Base-by-base conservation (phyloP, 1,140 invertebrate species). In the Zaprionus africanus region DNA sequence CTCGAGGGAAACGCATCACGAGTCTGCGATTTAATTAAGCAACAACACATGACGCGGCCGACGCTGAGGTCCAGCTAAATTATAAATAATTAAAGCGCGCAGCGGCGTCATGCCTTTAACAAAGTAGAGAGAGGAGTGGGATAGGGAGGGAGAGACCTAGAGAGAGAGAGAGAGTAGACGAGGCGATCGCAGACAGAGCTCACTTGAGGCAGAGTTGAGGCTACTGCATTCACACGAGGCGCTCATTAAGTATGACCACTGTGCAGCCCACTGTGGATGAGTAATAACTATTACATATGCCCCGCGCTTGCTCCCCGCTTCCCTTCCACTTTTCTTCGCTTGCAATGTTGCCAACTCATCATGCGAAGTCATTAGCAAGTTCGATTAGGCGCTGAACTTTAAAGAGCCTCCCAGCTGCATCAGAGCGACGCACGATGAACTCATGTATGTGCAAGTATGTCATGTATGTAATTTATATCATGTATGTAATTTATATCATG, bases 51-150 rank as follows among this genome's bases (percentile, higher is more conserved):
- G 70, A 68, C 28, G 51, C 62, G 31, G 24, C 22, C n/a, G 12
- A 0, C 46, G 6, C 53, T 49, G 19, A 22, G 11, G 4, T 22
- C 46, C 46, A 49, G 46, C 59, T 54, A 26, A 56, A 75, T 58
- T 28, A 57, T 68, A 69, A 79, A 64, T 68, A 79, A 86, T 86
- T 79, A 72, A 67, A 49, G 56, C 22, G 22, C 22, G 22, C 22
- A 22, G 22, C 24, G 43, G 13, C 36, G 36, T 38, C 36, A 5
- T 34, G 31, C 31, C 9, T 34, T 38, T 13, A 7, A 38, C n/a
- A 2, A 7, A 7, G 15, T 7, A 3, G n/a, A 4, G 41, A 46
- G n/a, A 43, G 41, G 38, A 3, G 36, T 5, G 36, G 4, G 12
- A 38, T 0, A 43, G 6, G 2, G 15, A 7, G n/a, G 7, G n/a